phyloP scores from a whole-genome alignment of 1,140 invertebrate species.

The Trichonephila clavata region DNA sequence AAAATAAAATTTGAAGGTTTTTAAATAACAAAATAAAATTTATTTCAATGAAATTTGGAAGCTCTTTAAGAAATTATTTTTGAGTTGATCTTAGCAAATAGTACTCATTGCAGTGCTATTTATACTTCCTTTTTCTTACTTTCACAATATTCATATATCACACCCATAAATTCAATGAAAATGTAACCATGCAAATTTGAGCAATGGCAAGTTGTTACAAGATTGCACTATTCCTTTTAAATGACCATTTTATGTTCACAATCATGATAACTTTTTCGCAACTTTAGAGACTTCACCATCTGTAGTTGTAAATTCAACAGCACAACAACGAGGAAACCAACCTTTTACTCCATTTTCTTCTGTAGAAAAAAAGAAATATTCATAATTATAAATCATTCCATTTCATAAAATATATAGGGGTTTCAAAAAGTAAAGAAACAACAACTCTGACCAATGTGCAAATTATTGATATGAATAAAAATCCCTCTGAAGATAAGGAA shows the following conservation, averaged over 20 bases:
- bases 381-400: no score
- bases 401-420: no score
- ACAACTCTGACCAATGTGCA: no score
- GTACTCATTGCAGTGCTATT: neutral
- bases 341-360: slow-evolving; percentile 81
- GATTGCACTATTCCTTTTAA: neutral
- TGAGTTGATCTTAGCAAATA: neutral
- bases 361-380: neutral
- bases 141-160: neutral
- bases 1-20: no score
- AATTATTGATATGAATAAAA: no score
- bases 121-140: neutral
- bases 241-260: neutral
- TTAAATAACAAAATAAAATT: neutral
- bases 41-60: neutral
- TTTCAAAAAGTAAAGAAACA: no score
- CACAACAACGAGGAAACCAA: slow-evolving; percentile 92
- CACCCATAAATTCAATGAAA: neutral
- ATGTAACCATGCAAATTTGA: slow-evolving; percentile 24
- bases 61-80: neutral
- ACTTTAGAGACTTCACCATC: slow-evolving; percentile 63
- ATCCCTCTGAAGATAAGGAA: no score
- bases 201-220: slow-evolving; percentile 4
- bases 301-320: slow-evolving; percentile 82
- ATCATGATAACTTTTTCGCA: slow-evolving; percentile 60